A percentile compares a stretch with the other conserved stretches of the same genome.
Conservation (phyloP, 2,797 vertebrate species). For the Yasuhikotakia modesta region DNA sequence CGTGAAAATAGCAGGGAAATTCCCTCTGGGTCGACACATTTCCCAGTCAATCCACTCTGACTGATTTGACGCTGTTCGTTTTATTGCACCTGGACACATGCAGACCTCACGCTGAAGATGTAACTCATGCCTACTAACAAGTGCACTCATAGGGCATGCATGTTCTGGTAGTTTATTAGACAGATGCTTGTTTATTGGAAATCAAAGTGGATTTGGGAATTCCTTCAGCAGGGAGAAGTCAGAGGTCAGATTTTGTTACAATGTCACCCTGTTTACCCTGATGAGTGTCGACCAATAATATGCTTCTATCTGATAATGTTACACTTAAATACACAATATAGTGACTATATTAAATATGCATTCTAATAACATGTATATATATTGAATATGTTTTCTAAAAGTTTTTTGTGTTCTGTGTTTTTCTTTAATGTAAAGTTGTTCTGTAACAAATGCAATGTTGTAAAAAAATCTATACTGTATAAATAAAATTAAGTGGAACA, state of each 20-base stretch:
- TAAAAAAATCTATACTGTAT: no score
- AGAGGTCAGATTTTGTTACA: constrained; percentile 67
- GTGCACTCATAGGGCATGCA: neutral
- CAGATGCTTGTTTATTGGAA: constrained; percentile 78
- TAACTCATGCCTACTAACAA: neutral
- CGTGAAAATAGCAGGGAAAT: constrained; percentile 20
- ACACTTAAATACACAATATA: no score
- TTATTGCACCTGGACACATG: neutral
- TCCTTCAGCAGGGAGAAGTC: constrained; percentile 64
- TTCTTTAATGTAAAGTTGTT: no score
- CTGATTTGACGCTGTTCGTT: constrained; percentile 29
- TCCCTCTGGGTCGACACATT: constrained; percentile 20
- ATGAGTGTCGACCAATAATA: no score
- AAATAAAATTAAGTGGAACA: no score
- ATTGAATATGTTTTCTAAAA: no score
- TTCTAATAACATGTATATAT: no score
- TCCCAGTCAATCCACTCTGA: constrained; percentile 14
- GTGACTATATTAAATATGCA: no score
- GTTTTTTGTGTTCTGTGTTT: no score
- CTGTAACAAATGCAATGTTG: no score
- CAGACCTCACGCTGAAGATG: neutral
- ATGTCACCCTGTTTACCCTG: no score
- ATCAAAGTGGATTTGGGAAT: constrained; percentile 81
- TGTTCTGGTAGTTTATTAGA: constrained; percentile 69
- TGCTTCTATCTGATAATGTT: no score